Conservation (phyloP, 2,888 invertebrate genomes). For the Caenorhabditis sp. region DNA sequence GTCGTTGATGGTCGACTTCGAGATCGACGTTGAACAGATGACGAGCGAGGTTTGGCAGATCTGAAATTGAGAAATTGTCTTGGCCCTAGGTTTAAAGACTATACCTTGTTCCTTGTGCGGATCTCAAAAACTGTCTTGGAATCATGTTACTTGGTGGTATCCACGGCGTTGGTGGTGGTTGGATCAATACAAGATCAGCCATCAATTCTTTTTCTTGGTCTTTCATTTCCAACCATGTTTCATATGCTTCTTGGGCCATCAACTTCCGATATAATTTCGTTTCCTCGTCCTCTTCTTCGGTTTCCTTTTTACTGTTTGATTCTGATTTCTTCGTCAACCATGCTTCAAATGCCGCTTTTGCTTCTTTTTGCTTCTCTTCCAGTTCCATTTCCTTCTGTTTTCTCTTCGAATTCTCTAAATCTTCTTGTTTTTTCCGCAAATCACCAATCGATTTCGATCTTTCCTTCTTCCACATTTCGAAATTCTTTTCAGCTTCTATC, state of each 20-base stretch:
- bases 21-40: not conserved
- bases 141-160: slow-evolving; percentile 48
- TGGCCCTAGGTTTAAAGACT: not conserved
- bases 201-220: slow-evolving; percentile 26
- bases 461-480: slow-evolving; percentile 41
- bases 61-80: slow-evolving; percentile 2
- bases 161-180: slow-evolving; percentile 42
- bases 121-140: slow-evolving; percentile 22
- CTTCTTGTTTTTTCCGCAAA: slow-evolving; percentile 13
- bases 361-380: slow-evolving; percentile 28
- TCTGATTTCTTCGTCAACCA: slow-evolving; percentile 25
- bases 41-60: slow-evolving; percentile 1
- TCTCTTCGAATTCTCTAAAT: slow-evolving; percentile 18
- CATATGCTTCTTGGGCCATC: slow-evolving; percentile 44
- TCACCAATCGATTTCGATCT: slow-evolving; percentile 29
- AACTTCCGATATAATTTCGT: slow-evolving; percentile 14
- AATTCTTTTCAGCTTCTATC: slow-evolving; percentile 38
- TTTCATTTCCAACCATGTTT: slow-evolving; percentile 49
- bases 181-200: slow-evolving; percentile 21
- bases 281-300: slow-evolving; percentile 13
- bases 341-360: slow-evolving; percentile 34
- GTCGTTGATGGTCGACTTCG: not conserved
- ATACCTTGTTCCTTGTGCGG: slow-evolving; percentile 1
- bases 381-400: slow-evolving; percentile 11
- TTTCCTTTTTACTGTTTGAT: not conserved